Percentiles rank a stretch among this genome's conserved stretches.
Evolutionary conservation across 2,113 vertebrate species (phyloP).

Genomic region (Ameiurus melas): DNA sequence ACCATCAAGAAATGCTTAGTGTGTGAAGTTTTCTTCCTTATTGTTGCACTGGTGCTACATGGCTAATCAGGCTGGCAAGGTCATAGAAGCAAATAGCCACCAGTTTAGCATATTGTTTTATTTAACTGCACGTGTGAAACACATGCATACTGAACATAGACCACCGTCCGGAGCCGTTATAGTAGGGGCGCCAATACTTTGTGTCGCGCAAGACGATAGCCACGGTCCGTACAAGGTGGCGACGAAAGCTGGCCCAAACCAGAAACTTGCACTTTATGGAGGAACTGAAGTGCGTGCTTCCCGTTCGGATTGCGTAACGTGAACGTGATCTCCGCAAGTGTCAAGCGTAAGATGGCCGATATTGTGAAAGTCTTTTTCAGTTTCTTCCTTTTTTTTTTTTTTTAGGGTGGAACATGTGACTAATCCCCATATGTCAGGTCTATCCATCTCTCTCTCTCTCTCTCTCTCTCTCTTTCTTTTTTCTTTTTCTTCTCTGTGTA

Average conservation of each 20-base stretch:
- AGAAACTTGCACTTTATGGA: background rate
- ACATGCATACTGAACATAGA: background rate
- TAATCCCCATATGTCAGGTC: background rate
- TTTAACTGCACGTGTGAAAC: background rate
- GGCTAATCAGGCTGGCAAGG: background rate
- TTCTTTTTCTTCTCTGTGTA: background rate
- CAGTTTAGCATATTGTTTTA: background rate
- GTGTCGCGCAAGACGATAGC: background rate
- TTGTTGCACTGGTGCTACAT: background rate
- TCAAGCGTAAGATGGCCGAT: background rate
- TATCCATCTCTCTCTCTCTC: background rate
- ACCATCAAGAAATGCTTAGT: background rate
- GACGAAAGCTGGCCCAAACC: background rate
- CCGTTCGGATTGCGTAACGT: slow-evolving; percentile 10
- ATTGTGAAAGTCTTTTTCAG: slow-evolving; percentile 16
- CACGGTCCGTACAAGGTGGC: background rate
- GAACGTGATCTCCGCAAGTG: slow-evolving; percentile 15
- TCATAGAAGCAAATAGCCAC: background rate
- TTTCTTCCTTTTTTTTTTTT: slow-evolving; percentile 7
- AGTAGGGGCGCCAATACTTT: background rate
- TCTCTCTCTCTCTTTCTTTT: background rate
- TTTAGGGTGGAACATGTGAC: slow-evolving; percentile 18
- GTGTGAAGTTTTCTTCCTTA: background rate
- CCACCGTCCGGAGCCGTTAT: background rate
- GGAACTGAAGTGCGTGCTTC: background rate